Base-by-base conservation (phyloP, 2,797 vertebrate species). In the Diplodus sargus region DNA sequence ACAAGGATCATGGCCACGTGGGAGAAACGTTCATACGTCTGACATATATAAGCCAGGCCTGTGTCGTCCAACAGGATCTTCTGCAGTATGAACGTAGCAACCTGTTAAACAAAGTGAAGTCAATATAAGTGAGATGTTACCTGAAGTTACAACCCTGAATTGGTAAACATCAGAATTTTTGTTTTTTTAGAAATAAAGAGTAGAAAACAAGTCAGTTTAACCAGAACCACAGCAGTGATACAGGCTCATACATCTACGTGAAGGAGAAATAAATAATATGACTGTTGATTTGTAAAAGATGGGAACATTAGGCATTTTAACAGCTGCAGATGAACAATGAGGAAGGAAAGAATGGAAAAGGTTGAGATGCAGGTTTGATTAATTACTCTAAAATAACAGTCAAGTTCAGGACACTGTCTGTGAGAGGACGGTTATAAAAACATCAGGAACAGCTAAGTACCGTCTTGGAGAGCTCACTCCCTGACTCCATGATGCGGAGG, bases 1-100 rank as follows among this genome's bases (percentile, higher is more conserved):
- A 99, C 98, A 91, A 99, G 95, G 89, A 99, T 99, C 98, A 99
- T 99, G 75, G 98, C 98, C 74, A 99, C 98, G 3, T 99, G 98
- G 72, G 98, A 99, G 94, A 99, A 99, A 53, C 98, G 96, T 81
- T 99, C 98, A 0, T 99, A 99, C 0, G 98, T 99, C 94, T 99
- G 98, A 88, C 98, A 99, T 84, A 99, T 99, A 39, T 99, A 99
- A 15, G 98, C 97, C 90, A 99, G 92, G 11, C 98, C 98, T 52
- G 98, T 99, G 93, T 99, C 98, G 89, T 99, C 98, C 92, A 99
- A 75, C 48, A 99, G 95, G 69, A 99, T 99, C 94, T 99, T 99
- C 94, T 99, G 98, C 52, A 99, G 94, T 88, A 99, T 99, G 88
- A 99, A 99, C 0, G 98, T 99, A 80, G 98, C 98, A 94, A 99